Base-by-base conservation (phyloP, 2,888 invertebrate genomes). In the Drosophila lutescens region DNA sequence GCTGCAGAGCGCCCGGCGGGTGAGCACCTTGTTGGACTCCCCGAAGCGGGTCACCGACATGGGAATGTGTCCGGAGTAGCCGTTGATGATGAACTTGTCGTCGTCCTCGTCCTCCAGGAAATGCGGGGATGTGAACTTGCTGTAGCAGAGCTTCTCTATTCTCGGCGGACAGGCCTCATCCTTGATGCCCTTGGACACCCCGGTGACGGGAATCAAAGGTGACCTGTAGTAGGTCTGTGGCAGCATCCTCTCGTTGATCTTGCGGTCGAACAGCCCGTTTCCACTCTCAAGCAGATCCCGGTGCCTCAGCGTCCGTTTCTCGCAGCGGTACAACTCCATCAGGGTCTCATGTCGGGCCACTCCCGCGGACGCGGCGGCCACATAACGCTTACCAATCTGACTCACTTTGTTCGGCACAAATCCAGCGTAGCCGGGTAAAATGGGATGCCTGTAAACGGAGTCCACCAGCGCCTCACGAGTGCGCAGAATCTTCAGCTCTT, bases 391-490 rank as follows among this genome's bases (percentile, higher is more conserved):
- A 0, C 96, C 96, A 78, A 94, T 94, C 88, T 94, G 94, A 4
- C 93, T 94, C 84, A 94, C 94, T 79, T 95, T 90, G 77, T 94
- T 93, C 4, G 96, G 96, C 40, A 92, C 81, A 54, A 91, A 92
- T 3, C 96, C 96, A 92, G 95, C 95, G 89, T 96, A 96, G 41
- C 96, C 95, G 17, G 96, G 95, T 74, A 95, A 93, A 91, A 95
- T 95, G 2, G 96, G 96, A 91, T 96, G 95, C 68, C 94, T 94
- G 90, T 95, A 96, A 34, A 95, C 93, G 0, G 95, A 93, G 91
- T 96, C 96, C 2, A 94, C 94, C 88, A 94, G 94, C 56, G 94
- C 93, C 76, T 93, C 94, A 74, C 95, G 93, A 10, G 94, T 93
- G 77, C 94, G 94, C 5, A 96, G 94, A 0, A 93, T 90, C 74